A percentile compares a stretch with the other conserved stretches of the same genome.
phyloP scores from a whole-genome alignment of 2,113 vertebrate species.

The Synodontis membranacea region DNA sequence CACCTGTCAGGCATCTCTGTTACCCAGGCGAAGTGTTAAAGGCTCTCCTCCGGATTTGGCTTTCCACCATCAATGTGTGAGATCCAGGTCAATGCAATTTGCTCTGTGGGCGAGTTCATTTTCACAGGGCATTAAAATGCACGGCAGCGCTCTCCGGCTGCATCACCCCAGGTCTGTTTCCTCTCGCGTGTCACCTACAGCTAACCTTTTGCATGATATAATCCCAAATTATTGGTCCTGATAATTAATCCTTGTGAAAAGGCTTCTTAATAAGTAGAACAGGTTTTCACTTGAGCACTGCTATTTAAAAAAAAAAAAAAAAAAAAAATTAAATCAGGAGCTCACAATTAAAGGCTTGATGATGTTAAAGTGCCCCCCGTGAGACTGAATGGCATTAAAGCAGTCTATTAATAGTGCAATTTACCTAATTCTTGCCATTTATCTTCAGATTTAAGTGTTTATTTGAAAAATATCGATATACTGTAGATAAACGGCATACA shows the following conservation, averaged over 20 bases:
- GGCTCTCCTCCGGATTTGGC: conserved; percentile 44
- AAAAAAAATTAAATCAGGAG: conserved; percentile 53
- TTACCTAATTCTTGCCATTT: conserved; percentile 36
- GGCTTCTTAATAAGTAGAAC: conserved; percentile 60
- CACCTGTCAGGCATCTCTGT: conserved; percentile 42
- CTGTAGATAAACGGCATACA: conserved; percentile 10
- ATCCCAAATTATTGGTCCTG: conserved; percentile 63
- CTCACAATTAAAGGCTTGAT: conserved; percentile 57
- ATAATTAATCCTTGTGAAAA: conserved; percentile 66
- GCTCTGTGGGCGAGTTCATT: conserved; percentile 61
- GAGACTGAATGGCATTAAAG: conserved; percentile 39
- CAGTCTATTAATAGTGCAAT: conserved; percentile 47
- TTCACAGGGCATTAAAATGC: conserved; percentile 60
- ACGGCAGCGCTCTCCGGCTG: conserved; percentile 35
- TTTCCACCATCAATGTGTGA: conserved; percentile 53
- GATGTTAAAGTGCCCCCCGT: conserved; percentile 36
- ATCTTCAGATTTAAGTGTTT: conserved; percentile 42
- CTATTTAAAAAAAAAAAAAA: conserved; percentile 58
- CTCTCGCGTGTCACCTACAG: conserved; percentile 62
- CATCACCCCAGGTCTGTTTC: conserved; percentile 58
- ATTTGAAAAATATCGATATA: conserved; percentile 51
- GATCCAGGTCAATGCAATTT: conserved; percentile 66
- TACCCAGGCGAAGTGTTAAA: conserved; percentile 55
- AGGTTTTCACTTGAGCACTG: conserved; percentile 54
- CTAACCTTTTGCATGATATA: conserved; percentile 65